Conservation (phyloP, 2,113 vertebrate genomes). For the Corythaeola cristata region DNA sequence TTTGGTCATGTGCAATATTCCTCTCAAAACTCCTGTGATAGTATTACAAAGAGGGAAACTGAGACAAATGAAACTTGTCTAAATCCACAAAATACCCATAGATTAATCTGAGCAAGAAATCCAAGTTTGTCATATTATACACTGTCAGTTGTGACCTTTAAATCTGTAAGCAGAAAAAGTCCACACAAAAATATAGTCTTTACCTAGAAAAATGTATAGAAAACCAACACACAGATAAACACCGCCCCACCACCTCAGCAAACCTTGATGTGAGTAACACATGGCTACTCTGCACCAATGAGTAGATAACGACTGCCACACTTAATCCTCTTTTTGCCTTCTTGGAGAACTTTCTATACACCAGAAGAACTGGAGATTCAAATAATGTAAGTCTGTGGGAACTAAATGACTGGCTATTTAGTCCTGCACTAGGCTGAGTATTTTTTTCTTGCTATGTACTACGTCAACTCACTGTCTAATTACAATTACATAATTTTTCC, state of each 20-base stretch:
- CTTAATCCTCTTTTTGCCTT: not conserved
- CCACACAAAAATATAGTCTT: not conserved
- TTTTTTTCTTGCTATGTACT: not conserved
- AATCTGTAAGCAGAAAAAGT: not conserved
- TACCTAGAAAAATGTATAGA: not conserved
- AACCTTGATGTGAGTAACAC: not conserved
- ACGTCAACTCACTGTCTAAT: not conserved
- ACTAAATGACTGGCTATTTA: not conserved
- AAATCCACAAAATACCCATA: not conserved
- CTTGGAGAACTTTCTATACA: not conserved
- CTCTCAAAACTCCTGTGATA: not conserved
- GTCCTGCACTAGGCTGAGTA: not conserved
- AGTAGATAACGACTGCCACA: not conserved
- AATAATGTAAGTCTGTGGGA: not conserved
- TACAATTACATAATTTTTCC: not conserved
- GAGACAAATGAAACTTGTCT: not conserved
- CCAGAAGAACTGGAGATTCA: not conserved
- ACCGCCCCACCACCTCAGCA: accelerated
- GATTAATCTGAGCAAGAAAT: not conserved
- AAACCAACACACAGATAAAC: not conserved
- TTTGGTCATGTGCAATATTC: not conserved
- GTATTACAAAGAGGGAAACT: not conserved
- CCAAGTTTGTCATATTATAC: not conserved
- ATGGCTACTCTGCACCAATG: not conserved
- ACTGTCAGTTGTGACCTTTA: not conserved